Base-by-base conservation (phyloP, 2,797 vertebrate species). In the Oceanodroma leucorhoa region DNA sequence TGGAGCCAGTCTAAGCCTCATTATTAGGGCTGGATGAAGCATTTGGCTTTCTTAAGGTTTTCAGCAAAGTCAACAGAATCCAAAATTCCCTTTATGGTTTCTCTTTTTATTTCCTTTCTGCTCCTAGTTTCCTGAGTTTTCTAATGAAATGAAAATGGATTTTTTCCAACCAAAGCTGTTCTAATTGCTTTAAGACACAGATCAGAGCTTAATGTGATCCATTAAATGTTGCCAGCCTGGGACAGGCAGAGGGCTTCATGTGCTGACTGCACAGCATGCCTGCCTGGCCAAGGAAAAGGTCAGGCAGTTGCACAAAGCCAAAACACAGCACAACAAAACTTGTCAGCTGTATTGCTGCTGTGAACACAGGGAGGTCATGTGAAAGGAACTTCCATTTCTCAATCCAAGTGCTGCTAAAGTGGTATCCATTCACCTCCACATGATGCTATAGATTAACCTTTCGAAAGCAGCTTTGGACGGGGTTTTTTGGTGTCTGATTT, bases 11-110 rank as follows among this genome's bases (percentile, higher is more conserved):
- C 73, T 94, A 87, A 89, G 16, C 38, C 77, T 97, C 76, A 66
- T 89, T 96, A 95, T 94, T 89, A 87, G 55, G 66, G 34, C 78
- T 92, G 45, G 61, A 70, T 93, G 89, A 94, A 94, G 50, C 61
- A 82, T 75, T 94, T 92, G 72, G 43, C 67, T 93, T 89, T 95
- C 58, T 87, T 81, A 17, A 61, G 75, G 38, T 93, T 93, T 93
- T 76, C 83, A 58, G 75, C 21, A 72, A 88, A 86, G 40, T 84
- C 66, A 87, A 83, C 58, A 51, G 24, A 80, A 89, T 61, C 19
- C 36, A 92, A 83, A 93, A 79, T 78, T 67, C n/a, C 5, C 64
- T 78, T 87, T 82, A 65, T 41, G 32, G 5, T 40, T 92, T 88
- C 13, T 71, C 9, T 88, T 75, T 83, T 54, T 65, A 76, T 55